A percentile compares a stretch with the other conserved stretches of the same genome.
Conservation (phyloP, 2,797 vertebrate species). For the Diglossa cyanea region DNA sequence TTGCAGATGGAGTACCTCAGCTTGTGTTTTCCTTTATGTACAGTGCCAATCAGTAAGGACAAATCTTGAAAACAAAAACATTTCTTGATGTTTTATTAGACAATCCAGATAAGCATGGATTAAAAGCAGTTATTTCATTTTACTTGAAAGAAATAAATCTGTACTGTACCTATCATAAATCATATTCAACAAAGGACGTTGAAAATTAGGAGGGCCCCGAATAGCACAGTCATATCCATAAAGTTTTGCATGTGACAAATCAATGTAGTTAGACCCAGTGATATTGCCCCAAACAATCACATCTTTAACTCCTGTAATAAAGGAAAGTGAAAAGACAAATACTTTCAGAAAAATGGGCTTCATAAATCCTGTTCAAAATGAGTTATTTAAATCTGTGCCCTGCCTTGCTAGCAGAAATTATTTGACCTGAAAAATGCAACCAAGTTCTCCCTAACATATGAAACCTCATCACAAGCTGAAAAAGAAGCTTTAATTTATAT, state of each 20-base stretch:
- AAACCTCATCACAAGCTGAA: neutral
- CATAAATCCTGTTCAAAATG: neutral
- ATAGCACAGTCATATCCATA: conserved; percentile 81
- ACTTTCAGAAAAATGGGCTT: neutral
- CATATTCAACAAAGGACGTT: conserved; percentile 73
- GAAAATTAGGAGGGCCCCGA: conserved; percentile 81
- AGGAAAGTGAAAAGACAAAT: neutral
- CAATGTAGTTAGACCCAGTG: conserved; percentile 81
- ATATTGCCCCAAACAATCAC: conserved; percentile 92
- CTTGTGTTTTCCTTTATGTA: neutral
- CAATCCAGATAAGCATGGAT: neutral
- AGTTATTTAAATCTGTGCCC: neutral
- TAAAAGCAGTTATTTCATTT: neutral
- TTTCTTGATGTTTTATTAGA: neutral
- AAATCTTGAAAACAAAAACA: neutral
- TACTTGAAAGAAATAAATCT: neutral
- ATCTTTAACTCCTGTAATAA: conserved; percentile 81
- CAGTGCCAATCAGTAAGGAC: neutral
- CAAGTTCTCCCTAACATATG: neutral
- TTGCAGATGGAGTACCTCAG: neutral
- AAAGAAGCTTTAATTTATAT: neutral
- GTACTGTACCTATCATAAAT: conserved; percentile 82
- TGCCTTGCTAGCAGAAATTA: neutral
- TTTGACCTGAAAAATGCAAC: neutral
- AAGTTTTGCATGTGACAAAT: conserved; percentile 85